These are phyloP conservation scores for Rhabdornis inornatus DNA, from an alignment of 2,113 vertebrate species.

Conservation along the genomic window DNA sequence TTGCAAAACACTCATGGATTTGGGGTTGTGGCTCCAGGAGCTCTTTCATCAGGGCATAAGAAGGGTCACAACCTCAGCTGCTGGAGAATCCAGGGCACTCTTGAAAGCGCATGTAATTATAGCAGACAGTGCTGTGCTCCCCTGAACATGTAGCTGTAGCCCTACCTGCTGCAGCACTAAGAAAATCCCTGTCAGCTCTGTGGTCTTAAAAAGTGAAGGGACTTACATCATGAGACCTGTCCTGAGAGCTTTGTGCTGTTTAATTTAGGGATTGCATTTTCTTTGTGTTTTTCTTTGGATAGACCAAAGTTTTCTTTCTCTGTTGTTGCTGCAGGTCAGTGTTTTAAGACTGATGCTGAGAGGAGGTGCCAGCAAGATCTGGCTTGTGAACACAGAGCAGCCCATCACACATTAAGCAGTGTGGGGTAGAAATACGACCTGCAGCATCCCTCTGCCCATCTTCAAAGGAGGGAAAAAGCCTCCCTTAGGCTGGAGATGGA, in stretches of 20 bases:
- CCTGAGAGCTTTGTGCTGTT: not conserved
- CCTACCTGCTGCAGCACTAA: not conserved
- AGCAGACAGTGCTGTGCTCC: not conserved
- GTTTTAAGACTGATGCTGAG: not conserved
- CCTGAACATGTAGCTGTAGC: not conserved
- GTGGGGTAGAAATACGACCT: not conserved
- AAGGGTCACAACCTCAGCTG: not conserved
- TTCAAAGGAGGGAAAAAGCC: not conserved
- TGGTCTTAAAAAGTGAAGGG: not conserved
- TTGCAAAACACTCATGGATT: not conserved
- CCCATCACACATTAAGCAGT: not conserved
- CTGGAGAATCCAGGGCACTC: not conserved
- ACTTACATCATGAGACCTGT: not conserved
- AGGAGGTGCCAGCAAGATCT: not conserved
- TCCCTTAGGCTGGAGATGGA: not conserved
- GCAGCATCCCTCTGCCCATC: not conserved
- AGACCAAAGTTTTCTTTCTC: not conserved
- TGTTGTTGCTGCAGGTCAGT: not conserved
- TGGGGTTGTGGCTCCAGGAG: not conserved
- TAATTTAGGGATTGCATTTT: not conserved
- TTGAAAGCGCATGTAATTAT: not conserved
- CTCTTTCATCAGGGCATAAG: not conserved
- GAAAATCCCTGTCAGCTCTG: not conserved
- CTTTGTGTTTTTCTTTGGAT: not conserved
- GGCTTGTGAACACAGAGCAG: not conserved